Evolutionary conservation across 2,113 vertebrate genomes (phyloP), one percentile per base, ranked within the genome.

Genomic region (Ceuthmochares aereus): DNA sequence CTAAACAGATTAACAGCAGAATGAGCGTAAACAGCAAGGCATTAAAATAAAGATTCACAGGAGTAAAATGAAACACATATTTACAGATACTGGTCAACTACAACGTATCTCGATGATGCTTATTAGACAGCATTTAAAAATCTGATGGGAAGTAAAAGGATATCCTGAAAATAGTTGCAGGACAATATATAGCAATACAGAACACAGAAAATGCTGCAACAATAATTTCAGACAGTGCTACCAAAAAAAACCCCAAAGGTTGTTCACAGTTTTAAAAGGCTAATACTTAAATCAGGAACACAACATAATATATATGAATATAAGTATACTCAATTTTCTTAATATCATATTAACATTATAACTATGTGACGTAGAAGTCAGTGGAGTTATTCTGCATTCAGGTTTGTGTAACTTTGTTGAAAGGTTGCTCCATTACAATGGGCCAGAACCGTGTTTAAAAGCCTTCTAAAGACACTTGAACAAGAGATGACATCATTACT

Each of bases 241-340:
- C 4, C 40, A 40, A 16, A 74, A 75, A 37, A 74, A 70, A 34
- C 2, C 16, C 5, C 3, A 49, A 42, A 40, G 8, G 76, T 49
- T 3, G 4, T 55, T 76, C 9, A 55, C 3, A n/a, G 10, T 49
- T 89, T 59, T 30, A 67, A 93, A 25, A 56, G 12, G 14, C 5
- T 36, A 21, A 73, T 27, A 55, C 4, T 51, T 69, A 60, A n/a
- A 59, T 40, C 12, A 36, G 59, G 6, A 64, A 18, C 23, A 45
- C 7, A 68, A 59, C 14, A 14, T 19, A 70, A 59, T 34, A 32
- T 0, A 0, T 37, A 66, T 3, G 3, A 47, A 77, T 29, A 37
- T 5, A 30, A 7, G 60, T 77, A 58, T n/a, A 32, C 4, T n/a
- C 3, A 12, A 2, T 59, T 60, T 36, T 42, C 4, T 22, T 2